Evolutionary conservation across 2,888 invertebrate genomes (phyloP), one percentile per base, ranked within the genome.

Genomic region (Melinaea marsaeus): DNA sequence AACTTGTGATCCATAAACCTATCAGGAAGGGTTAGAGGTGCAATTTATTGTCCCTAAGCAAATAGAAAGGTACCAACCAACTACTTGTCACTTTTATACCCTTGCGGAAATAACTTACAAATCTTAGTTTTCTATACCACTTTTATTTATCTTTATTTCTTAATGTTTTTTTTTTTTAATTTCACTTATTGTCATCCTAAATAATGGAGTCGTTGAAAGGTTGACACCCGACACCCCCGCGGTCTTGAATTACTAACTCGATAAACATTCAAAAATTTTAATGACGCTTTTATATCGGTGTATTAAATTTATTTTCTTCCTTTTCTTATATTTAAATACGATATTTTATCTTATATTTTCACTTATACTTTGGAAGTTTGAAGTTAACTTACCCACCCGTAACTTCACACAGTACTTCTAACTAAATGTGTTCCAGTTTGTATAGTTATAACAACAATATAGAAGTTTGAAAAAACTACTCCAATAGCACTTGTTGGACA

Each of bases 401-500:
- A 22, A 13, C 11, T 55, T 13, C 35, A 1, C 13, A 6, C 13
- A 34, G 4, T 55, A 33, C 5, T 13, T n/a, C 37, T 55, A 51
- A 51, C 42, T 42, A 51, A 51, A 51, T 51, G 32, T 51, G 51
- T 6, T 51, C 51, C 48, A 60, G 63, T 35, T 54, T 51, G 75
- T 72, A 76, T 77, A 78, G 76, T 76, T 75, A 76, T 62, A 61
- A 68, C 75, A 82, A 88, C 85, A 86, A 86, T 84, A 75, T 76
- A 75, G 72, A 83, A 85, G 76, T 84, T 79, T 68, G 71, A 70
- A 74, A 72, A 70, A 80, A 82, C 80, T 79, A 77, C 81, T 86
- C 80, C 79, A 85, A 85, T 80, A 83, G 80, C 78, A 81, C 86
- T 86, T 76, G 78, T 84, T 81, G 75, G 81, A 84, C 74, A 77